Evolutionary conservation across 2,113 vertebrate genomes (phyloP), one percentile per base, ranked within the genome.

Genomic region (Grantiella picta): DNA sequence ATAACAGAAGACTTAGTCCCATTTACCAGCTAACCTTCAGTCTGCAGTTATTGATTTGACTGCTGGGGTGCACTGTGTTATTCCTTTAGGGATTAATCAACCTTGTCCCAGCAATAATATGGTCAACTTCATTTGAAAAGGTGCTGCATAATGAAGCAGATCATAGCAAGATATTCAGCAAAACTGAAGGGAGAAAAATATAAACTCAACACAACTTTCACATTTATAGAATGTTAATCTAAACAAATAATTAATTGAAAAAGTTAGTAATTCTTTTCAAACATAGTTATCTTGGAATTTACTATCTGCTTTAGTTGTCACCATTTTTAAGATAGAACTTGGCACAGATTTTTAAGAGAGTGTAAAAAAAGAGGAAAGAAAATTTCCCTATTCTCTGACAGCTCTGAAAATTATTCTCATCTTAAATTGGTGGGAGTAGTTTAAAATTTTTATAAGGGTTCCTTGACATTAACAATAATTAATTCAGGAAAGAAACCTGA

Each of bases 11-110:
- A 72, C 42, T 29, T 78, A 52, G 93, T 54, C 45, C 25, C 47
- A 72, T 82, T 87, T 83, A 36, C 52, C 56, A 94, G 27, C 15
- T 66, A 84, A 75, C 29, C 36, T 94, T 92, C 64, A 65, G 23
- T n/a, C 64, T 87, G 18, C 7, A 5, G 20, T 66, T 94, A 71
- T 40, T 75, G 65, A 60, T 72, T 89, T 75, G 66, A 75, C 31
- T 61, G 47, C 38, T 50, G 13, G 14, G 38, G 88, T 75, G 36
- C 19, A 79, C 47, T 66, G 3, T 42, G 25, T 75, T 92, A 35
- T 50, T 92, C 42, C 81, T 87, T 94, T 44, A 54, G 45, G 40
- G n/a, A 88, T 94, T 95, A 85, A 87, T 91, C 54, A 77, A 19
- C 38, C 54, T 85, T 89, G n/a, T 93, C 33, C 47, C 63, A 70